Conservation (phyloP, 53 echinoderm and acorn worm species). For the Echinometra lucunter region DNA sequence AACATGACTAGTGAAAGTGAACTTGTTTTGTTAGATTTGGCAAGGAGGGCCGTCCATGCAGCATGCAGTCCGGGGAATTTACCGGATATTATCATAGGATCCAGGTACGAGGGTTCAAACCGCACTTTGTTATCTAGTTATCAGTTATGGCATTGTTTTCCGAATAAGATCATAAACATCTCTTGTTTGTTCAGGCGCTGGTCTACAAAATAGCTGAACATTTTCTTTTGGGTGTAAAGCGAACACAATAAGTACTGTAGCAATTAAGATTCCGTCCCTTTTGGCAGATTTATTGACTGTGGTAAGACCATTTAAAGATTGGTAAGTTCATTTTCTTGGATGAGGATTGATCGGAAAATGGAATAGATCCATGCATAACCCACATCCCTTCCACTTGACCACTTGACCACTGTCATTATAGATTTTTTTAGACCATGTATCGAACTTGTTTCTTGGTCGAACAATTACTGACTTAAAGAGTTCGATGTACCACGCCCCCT, state of each 20-base stretch:
- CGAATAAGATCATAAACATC: background rate
- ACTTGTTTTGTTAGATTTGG: background rate
- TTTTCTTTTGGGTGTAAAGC: background rate
- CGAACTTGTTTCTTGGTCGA: background rate
- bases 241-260: no score
- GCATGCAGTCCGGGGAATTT: conserved; percentile 4
- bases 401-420: background rate
- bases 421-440: background rate
- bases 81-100: background rate
- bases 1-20: background rate
- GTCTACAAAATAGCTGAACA: background rate
- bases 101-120: background rate
- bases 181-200: conserved; percentile 9
- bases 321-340: background rate
- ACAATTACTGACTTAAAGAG: background rate
- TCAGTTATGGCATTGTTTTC: conserved; percentile 9
- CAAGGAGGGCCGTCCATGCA: background rate
- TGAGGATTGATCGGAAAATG: background rate
- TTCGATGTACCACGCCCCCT: background rate
- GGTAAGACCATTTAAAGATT: background rate
- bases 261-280: background rate
- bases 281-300: background rate
- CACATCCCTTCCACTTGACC: background rate
- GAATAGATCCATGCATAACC: background rate
- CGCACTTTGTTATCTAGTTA: background rate